These are phyloP conservation scores for Gopherus evgoodei DNA, from an alignment of 2,113 vertebrate genomes.

Conservation along the genomic window DNA sequence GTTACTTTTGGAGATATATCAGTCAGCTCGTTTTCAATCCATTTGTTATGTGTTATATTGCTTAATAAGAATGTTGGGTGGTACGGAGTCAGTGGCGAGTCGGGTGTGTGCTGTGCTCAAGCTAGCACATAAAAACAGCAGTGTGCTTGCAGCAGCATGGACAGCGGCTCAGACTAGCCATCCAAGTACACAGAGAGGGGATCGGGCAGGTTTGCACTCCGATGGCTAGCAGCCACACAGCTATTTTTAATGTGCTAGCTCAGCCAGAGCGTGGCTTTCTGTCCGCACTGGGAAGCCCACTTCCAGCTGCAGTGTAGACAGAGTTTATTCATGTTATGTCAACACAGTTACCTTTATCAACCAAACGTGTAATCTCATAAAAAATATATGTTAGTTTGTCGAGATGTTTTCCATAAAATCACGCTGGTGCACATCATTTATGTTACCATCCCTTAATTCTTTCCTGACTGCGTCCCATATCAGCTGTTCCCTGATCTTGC, in stretches of 20 bases:
- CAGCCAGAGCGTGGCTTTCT: no score
- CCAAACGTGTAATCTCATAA: background rate
- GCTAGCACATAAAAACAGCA: no score
- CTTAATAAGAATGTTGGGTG: background rate
- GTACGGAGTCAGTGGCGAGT: background rate
- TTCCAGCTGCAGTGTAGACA: no score
- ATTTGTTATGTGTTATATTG: background rate
- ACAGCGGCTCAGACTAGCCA: no score
- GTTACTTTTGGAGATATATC: background rate
- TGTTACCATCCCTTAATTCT: background rate
- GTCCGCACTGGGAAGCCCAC: no score
- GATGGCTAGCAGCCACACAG: no score
- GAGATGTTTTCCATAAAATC: background rate
- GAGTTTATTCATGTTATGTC: background rate
- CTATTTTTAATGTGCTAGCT: no score
- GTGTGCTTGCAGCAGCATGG: no score
- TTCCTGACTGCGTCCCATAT: background rate
- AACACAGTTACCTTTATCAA: background rate
- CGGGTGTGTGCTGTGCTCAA: no score
- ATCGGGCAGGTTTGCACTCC: no score
- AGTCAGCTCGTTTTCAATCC: background rate
- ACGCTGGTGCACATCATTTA: fast-evolving
- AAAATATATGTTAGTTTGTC: background rate
- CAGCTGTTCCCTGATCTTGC: background rate
- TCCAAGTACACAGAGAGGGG: no score